Percentiles rank a stretch among this genome's conserved stretches.
Conservation (phyloP, 2,888 invertebrate genomes). For the Isotomurus palustris region DNA sequence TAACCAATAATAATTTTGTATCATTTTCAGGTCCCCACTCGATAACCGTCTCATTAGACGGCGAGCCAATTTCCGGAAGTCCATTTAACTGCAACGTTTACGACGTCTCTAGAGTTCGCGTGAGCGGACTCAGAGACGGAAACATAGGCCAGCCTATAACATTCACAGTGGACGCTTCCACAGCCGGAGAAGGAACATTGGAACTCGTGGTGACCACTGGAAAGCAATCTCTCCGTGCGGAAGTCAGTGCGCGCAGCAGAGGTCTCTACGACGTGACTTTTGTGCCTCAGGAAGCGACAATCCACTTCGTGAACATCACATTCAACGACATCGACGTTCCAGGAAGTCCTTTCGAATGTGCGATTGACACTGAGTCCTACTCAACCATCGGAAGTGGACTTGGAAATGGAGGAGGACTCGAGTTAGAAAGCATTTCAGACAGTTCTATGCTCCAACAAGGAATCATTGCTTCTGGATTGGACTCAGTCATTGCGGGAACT, state of each 20-base stretch:
- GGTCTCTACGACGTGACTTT: conserved; percentile 90
- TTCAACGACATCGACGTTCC: conserved; percentile 60
- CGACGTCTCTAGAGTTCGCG: conserved; percentile 65
- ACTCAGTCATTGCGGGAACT: conserved; percentile 51
- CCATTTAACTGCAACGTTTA: conserved; percentile 93
- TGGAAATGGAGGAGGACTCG: conserved; percentile 42
- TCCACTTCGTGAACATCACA: conserved; percentile 87
- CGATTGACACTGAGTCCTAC: conserved; percentile 47
- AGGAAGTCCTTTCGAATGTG: conserved; percentile 85
- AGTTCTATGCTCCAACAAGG: conserved; percentile 41
- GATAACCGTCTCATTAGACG: conserved; percentile 68
- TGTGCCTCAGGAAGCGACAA: conserved; percentile 79
- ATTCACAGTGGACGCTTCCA: conserved; percentile 89
- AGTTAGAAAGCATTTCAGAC: conserved; percentile 43
- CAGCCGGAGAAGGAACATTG: conserved; percentile 88
- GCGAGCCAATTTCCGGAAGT: conserved; percentile 80
- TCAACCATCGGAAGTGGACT: too few species aligned
- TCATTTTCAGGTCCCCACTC: background rate
- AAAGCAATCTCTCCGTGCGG: conserved; percentile 82
- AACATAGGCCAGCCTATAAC: conserved; percentile 81
- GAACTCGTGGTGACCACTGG: conserved; percentile 87
- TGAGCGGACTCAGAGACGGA: conserved; percentile 52
- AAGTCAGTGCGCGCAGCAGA: conserved; percentile 82
- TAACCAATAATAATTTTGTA: background rate
- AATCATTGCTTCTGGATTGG: conserved; percentile 48